A percentile compares a stretch with the other conserved stretches of the same genome.
Conservation (phyloP, 2,888 invertebrate genomes). For the Allygus modestus region DNA sequence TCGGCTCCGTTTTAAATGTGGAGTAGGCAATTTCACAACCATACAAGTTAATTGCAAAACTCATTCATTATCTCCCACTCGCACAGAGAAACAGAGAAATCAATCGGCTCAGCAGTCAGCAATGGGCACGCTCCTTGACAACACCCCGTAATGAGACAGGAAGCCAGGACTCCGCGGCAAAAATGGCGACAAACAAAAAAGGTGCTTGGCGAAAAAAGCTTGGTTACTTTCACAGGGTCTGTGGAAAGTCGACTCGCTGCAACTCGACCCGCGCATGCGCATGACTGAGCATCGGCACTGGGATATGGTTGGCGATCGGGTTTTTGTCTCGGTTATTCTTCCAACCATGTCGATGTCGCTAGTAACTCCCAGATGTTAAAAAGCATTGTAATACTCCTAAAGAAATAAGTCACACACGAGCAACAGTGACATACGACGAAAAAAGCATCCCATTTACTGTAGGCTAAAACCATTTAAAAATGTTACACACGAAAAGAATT, state of each 20-base stretch:
- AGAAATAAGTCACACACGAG: too few species aligned
- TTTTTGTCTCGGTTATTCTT: too few species aligned
- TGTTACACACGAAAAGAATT: too few species aligned
- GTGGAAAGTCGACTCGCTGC: slow-evolving; percentile 27
- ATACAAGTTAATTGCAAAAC: too few species aligned
- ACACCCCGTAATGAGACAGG: not conserved
- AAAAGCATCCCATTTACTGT: too few species aligned
- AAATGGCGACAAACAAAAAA: slow-evolving; percentile 24
- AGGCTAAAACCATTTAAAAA: too few species aligned
- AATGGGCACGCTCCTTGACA: not conserved
- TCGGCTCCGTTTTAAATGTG: too few species aligned
- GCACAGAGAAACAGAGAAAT: slow-evolving; percentile 9
- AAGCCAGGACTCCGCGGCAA: slow-evolving; percentile 1
- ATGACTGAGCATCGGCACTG: not conserved
- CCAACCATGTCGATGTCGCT: too few species aligned
- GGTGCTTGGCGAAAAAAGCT: slow-evolving; percentile 30
- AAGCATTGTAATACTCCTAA: too few species aligned
- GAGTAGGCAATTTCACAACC: too few species aligned
- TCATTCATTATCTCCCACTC: not conserved
- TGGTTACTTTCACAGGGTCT: slow-evolving; percentile 14
- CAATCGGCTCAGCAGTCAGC: not conserved
- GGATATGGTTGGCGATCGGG: not conserved
- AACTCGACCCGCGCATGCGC: not conserved
- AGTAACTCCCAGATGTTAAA: too few species aligned
- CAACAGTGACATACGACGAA: too few species aligned